These are phyloP conservation scores for Heliconius melpomene DNA, from an alignment of 1,140 invertebrate genomes.

Conservation along the genomic window DNA sequence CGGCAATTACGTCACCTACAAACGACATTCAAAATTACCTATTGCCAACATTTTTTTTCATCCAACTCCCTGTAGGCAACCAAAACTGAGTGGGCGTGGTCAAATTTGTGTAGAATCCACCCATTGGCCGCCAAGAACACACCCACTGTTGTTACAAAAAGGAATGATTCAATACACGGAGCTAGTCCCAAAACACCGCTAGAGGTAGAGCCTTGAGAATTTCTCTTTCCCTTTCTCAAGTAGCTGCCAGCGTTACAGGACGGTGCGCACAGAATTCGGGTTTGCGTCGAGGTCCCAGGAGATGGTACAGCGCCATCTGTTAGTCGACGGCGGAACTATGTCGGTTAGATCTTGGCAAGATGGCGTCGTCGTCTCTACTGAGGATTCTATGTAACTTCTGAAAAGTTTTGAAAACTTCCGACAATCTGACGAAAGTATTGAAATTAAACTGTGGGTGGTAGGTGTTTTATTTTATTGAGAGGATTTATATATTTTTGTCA, in stretches of 20 bases:
- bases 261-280: slow-evolving; percentile 65
- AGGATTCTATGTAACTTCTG: slow-evolving; percentile 1
- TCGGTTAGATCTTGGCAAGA: slow-evolving; percentile 51
- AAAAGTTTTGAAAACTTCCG: background rate
- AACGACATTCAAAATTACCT: slow-evolving; percentile 78
- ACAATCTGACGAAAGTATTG: background rate
- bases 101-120: slow-evolving; percentile 53
- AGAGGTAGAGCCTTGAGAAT: slow-evolving; percentile 74
- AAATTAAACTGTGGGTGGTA: background rate
- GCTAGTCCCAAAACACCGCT: slow-evolving; percentile 54
- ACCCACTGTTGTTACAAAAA: slow-evolving; percentile 69
- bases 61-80: slow-evolving; percentile 77
- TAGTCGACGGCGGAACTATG: slow-evolving; percentile 43
- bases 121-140: slow-evolving; percentile 66
- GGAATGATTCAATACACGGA: slow-evolving; percentile 56
- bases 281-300: slow-evolving; percentile 62
- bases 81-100: slow-evolving; percentile 74
- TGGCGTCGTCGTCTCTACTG: slow-evolving; percentile 53
- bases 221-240: slow-evolving; percentile 76
- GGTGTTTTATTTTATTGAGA: background rate
- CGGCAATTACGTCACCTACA: slow-evolving; percentile 72
- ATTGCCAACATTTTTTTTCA: slow-evolving; percentile 74
- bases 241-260: slow-evolving; percentile 67
- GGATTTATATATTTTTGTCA: background rate
- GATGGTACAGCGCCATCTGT: slow-evolving; percentile 61